Evolutionary conservation across 2,888 invertebrate genomes (phyloP), one percentile per base, ranked within the genome.

Genomic region (Lamellibrachia satsuma): DNA sequence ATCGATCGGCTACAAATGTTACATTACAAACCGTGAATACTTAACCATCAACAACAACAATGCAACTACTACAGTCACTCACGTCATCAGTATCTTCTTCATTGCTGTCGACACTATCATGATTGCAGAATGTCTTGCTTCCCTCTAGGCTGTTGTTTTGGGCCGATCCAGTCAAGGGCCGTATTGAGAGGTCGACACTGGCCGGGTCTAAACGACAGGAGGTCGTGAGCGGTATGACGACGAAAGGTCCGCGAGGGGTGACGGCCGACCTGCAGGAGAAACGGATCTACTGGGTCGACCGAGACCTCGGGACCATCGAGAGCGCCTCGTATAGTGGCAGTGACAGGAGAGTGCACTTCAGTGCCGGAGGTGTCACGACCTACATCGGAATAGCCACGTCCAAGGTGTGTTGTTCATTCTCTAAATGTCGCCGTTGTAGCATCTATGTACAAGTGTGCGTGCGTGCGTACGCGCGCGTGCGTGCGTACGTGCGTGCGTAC

Each of bases 281-380:
- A 92, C 97, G 98, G 92, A 97, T 99, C 3, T 99, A 98, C 96
- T 99, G 98, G 98, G 98, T 98, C 0, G 98, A 99, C 96, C 98
- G 98, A 22, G 98, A 98, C 1, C 98, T 97, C 15, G 97, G 98
- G 95, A 98, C 98, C 0, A 98, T 99, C 93, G 98, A 98, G 96
- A 98, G 97, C 95, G 97, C 98, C 15, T 98, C 98, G 95, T 97
- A 98, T 52, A 98, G 98, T 96, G 98, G 98, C 90, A 97, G 97
- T 27, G 97, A 97, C 27, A 97, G 98, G 93, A 93, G 95, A 93
- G 95, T 95, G 22, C 93, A 95, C 39, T 94, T 94, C 6, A 93
- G 93, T 22, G 95, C 95, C n/a, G 93, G 94, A 7, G 95, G 94
- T 4, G 93, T 95, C 0, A 94, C 94, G 27, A 95, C 96, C 93